Percentiles rank a stretch among this genome's conserved stretches.
Evolutionary conservation across 2,797 vertebrate species (phyloP).

Genomic region (Hypotaenidia okinawae): DNA sequence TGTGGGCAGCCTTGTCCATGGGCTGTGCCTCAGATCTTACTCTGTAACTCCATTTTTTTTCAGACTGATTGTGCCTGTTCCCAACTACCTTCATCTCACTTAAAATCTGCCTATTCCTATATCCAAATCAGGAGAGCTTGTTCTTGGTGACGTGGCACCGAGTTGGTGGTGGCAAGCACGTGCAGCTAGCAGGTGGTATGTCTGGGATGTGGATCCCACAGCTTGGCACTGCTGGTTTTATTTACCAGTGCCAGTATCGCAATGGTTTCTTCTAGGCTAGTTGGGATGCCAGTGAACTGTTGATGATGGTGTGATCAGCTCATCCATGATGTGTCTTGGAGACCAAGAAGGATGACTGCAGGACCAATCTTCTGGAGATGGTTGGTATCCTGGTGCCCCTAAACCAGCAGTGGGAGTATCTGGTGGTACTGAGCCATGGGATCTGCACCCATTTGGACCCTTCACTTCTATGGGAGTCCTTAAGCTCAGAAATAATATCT

Average conservation of each 20-base stretch:
- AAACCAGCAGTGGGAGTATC: background rate
- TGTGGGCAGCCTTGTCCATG: background rate
- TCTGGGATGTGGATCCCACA: background rate
- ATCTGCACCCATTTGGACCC: background rate
- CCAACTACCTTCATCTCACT: background rate
- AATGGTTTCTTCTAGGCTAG: background rate
- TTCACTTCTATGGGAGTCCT: background rate
- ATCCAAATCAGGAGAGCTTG: background rate
- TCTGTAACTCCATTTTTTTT: background rate
- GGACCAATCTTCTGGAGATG: background rate
- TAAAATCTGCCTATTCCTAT: background rate
- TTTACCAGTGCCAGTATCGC: background rate
- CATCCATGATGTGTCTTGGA: background rate
- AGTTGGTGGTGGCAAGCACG: accelerated
- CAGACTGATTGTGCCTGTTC: accelerated
- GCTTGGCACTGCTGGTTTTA: background rate
- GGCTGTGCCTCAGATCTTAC: background rate
- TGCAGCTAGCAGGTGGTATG: background rate
- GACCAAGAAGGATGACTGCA: background rate
- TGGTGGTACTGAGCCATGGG: background rate
- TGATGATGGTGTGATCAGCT: background rate
- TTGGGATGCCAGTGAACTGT: background rate
- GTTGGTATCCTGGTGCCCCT: background rate
- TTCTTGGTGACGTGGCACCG: accelerated
- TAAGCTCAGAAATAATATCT: background rate